These are phyloP conservation scores for Silvanus unidentatus DNA, from an alignment of 2,888 invertebrate species.

Conservation along the genomic window DNA sequence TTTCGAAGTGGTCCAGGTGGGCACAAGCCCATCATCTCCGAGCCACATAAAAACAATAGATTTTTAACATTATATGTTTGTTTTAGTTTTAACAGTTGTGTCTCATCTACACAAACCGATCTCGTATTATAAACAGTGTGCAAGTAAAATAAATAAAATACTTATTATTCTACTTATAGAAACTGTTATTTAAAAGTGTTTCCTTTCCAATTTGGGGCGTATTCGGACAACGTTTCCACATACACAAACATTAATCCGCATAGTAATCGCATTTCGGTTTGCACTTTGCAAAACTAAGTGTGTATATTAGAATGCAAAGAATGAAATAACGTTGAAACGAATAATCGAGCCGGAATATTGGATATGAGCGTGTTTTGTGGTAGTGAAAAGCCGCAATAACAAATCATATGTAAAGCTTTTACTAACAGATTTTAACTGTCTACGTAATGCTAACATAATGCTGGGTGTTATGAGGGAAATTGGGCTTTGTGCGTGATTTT, in stretches of 20 bases:
- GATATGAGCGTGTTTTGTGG: constrained; percentile 39
- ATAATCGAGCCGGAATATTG: constrained; percentile 27
- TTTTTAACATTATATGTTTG: constrained; percentile 39
- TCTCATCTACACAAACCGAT: constrained; percentile 30
- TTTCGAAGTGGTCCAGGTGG: no score
- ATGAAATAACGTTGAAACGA: constrained; percentile 7
- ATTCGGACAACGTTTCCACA: no score
- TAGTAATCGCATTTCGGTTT: no score
- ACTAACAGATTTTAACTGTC: constrained; percentile 48
- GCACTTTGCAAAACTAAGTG: no score
- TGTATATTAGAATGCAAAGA: constrained; percentile 3
- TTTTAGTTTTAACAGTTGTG: constrained; percentile 42
- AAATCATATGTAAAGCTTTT: constrained; percentile 47
- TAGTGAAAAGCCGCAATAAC: constrained; percentile 44
- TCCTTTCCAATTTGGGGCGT: no score
- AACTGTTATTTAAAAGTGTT: no score
- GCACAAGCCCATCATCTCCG: no score
- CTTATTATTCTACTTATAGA: no score
- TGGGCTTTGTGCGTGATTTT: constrained; percentile 43
- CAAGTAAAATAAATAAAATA: no score
- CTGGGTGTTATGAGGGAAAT: constrained; percentile 45
- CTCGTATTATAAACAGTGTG: no score
- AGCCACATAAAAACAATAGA: constrained; percentile 36
- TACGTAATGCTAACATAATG: constrained; percentile 46
- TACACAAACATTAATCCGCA: no score